A percentile compares a stretch with the other conserved stretches of the same genome.
These are phyloP conservation scores for Clarias laeviceps DNA, from an alignment of 2,797 vertebrate genomes.

Conservation along the genomic window DNA sequence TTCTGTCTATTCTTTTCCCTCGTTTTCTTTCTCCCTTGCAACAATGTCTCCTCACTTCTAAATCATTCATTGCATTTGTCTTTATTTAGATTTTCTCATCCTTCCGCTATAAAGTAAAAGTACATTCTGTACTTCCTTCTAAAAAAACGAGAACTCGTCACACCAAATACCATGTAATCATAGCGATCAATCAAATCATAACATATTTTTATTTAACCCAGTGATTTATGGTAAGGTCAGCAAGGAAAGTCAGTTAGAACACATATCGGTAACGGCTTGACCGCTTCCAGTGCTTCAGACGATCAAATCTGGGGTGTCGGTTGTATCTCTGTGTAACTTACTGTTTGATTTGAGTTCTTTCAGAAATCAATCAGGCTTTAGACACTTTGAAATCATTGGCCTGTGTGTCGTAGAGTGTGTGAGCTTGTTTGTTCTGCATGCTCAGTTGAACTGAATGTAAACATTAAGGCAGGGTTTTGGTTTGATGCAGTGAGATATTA, in stretches of 20 bases:
- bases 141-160: conserved; percentile 21
- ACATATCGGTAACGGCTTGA: not conserved
- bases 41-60: conserved; percentile 26
- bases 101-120: not conserved
- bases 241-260: not conserved
- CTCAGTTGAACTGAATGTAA: not conserved
- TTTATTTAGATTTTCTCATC: conserved; percentile 4
- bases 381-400: not conserved
- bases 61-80: conserved; percentile 39
- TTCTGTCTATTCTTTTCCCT: not conserved
- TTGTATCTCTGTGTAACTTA: not conserved
- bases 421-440: not conserved
- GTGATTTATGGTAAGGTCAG: not conserved
- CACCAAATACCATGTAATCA: not conserved
- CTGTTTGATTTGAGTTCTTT: not conserved
- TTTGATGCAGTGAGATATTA: conserved; percentile 3
- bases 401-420: not conserved
- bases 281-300: not conserved
- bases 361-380: not conserved
- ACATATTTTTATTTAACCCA: not conserved
- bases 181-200: not conserved
- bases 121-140: conserved; percentile 17
- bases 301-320: not conserved
- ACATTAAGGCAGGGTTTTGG: not conserved
- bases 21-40: not conserved